phyloP scores from a whole-genome alignment of 1,140 invertebrate species.

The Hirudo medicinalis region DNA sequence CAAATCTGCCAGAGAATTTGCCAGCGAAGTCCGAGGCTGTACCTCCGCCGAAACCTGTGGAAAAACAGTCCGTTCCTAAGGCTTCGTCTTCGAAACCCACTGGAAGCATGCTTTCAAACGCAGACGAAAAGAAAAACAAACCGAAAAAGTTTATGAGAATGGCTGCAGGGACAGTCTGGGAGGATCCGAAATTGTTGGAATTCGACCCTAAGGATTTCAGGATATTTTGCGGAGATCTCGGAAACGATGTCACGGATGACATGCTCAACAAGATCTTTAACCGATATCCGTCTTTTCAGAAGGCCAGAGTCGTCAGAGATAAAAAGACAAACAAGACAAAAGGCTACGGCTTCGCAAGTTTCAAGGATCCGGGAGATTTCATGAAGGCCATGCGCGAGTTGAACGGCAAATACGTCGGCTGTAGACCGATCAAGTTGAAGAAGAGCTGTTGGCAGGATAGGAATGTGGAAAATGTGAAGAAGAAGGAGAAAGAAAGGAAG shows the following conservation, averaged over 20 bases:
- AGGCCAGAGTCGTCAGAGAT: slow-evolving; percentile 21
- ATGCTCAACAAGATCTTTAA: slow-evolving; percentile 81
- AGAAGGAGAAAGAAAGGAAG: slow-evolving; percentile 80
- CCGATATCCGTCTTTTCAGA: slow-evolving; percentile 35
- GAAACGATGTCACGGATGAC: slow-evolving; percentile 97
- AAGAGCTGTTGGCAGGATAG: slow-evolving; percentile 92
- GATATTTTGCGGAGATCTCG: slow-evolving; percentile 96
- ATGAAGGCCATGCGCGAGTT: slow-evolving; percentile 97
- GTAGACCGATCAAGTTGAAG: slow-evolving; percentile 87
- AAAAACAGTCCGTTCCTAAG: too few relatives aligned
- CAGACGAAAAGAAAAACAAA: slow-evolving; percentile 49
- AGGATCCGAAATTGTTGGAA: slow-evolving; percentile 73
- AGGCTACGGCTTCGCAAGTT: slow-evolving; percentile 56
- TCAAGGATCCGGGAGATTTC: slow-evolving; percentile 93
- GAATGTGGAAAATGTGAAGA: slow-evolving; percentile 78
- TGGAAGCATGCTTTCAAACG: slow-evolving; percentile 15
- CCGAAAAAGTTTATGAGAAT: slow-evolving; percentile 66
- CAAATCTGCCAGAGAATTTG: too few relatives aligned
- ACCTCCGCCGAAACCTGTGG: too few relatives aligned
- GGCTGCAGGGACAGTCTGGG: slow-evolving; percentile 85
- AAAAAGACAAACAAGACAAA: slow-evolving; percentile 22
- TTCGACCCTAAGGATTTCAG: slow-evolving; percentile 94
- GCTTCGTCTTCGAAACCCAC: too few relatives aligned
- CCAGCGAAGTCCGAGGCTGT: too few relatives aligned
- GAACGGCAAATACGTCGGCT: slow-evolving; percentile 83